phyloP scores from a whole-genome alignment of 2,113 vertebrate genomes.

The Nasalis larvatus region DNA sequence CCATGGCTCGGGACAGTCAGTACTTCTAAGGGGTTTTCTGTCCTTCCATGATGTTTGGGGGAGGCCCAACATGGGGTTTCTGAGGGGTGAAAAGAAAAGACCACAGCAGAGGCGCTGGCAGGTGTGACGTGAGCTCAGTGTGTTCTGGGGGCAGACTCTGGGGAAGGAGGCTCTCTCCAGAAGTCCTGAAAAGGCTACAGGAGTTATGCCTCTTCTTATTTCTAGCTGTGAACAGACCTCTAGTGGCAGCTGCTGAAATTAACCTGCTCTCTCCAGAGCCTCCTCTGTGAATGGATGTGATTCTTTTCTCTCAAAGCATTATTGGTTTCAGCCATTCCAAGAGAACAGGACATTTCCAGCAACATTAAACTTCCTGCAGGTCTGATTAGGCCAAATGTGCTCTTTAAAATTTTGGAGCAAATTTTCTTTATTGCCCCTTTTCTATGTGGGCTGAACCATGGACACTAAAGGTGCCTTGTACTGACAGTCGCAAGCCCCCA shows the following conservation, averaged over 20 bases:
- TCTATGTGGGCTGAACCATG: neutral
- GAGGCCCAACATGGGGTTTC: neutral
- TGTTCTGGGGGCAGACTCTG: neutral
- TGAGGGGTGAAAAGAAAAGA: neutral
- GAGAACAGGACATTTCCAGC: neutral
- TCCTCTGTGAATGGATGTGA: neutral
- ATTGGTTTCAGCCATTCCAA: neutral
- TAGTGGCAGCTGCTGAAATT: constrained; percentile 82
- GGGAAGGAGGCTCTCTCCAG: neutral
- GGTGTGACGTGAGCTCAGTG: neutral
- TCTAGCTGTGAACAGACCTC: constrained; percentile 83
- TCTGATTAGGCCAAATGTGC: neutral
- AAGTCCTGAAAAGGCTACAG: neutral
- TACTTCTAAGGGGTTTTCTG: neutral
- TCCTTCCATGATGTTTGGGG: neutral
- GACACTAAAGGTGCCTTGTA: neutral
- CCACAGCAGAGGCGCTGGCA: neutral
- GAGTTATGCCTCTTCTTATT: constrained; percentile 62
- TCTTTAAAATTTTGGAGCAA: neutral
- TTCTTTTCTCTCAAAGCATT: neutral
- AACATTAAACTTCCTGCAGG: neutral
- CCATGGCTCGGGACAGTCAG: neutral
- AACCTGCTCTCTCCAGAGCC: neutral
- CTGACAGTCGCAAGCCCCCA: neutral
- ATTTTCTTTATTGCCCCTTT: neutral